Conservation (phyloP, 2,888 invertebrate genomes). For the Tortrix viridana region DNA sequence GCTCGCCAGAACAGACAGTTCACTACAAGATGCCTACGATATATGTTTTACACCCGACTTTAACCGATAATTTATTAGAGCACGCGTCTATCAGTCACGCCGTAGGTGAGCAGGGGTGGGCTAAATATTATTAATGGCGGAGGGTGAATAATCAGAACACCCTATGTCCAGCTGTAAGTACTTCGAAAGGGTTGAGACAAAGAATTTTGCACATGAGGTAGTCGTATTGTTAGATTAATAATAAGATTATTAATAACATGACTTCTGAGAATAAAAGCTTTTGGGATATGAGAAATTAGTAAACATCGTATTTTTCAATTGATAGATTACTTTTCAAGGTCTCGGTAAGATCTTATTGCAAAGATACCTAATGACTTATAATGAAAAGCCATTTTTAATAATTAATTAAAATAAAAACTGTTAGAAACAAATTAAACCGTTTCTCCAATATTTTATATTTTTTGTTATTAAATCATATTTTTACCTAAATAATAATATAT, state of each 20-base stretch:
- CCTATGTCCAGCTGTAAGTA: slow-evolving; percentile 29
- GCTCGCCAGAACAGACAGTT: too few relatives aligned
- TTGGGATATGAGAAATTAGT: too few relatives aligned
- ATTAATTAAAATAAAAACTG: too few relatives aligned
- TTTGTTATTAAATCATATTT: too few relatives aligned
- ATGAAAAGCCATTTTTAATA: too few relatives aligned
- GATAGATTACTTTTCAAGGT: too few relatives aligned
- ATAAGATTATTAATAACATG: background rate
- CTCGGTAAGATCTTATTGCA: too few relatives aligned
- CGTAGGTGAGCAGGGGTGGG: slow-evolving; percentile 33
- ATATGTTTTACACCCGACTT: slow-evolving; percentile 12
- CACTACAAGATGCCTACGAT: background rate
- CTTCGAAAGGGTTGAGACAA: slow-evolving; percentile 25
- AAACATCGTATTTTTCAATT: too few relatives aligned
- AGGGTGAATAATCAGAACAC: slow-evolving; percentile 39
- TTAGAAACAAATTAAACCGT: too few relatives aligned
- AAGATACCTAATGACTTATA: too few relatives aligned
- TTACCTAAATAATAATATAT: too few relatives aligned
- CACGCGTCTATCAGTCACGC: slow-evolving; percentile 28
- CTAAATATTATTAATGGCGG: slow-evolving; percentile 36
- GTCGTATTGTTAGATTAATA: slow-evolving; percentile 11
- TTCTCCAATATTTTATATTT: too few relatives aligned
- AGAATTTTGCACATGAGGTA: slow-evolving; percentile 5
- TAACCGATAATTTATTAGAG: slow-evolving; percentile 16
- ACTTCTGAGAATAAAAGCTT: background rate